phyloP scores from a whole-genome alignment of 2,113 vertebrate genomes.

The Bubo bubo region DNA sequence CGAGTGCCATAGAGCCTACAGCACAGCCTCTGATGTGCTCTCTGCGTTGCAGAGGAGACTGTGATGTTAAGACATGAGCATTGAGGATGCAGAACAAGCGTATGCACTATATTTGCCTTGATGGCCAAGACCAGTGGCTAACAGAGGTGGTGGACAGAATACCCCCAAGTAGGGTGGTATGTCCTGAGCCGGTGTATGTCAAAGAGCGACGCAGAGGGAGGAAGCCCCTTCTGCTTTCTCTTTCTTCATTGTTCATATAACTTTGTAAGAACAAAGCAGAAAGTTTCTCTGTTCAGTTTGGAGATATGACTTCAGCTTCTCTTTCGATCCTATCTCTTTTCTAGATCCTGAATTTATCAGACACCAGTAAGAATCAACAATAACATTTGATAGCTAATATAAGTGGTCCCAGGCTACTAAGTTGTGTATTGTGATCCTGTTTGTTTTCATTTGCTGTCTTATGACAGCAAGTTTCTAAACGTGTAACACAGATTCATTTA shows the following conservation, averaged over 20 bases:
- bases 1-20: background rate
- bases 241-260: background rate
- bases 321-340: background rate
- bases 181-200: background rate
- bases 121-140: background rate
- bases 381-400: background rate
- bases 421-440: background rate
- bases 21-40: no score
- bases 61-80: fast-evolving
- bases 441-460: background rate
- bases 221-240: background rate
- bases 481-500: background rate
- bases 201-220: no score
- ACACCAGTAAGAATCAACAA: background rate
- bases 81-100: background rate
- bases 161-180: background rate
- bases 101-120: fast-evolving
- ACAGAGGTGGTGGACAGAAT: background rate
- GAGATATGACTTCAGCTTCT: background rate
- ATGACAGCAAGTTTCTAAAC: background rate
- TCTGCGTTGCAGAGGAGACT: background rate
- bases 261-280: background rate
- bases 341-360: background rate
- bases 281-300: background rate
- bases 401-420: background rate